These are phyloP conservation scores for Passer montanus DNA, from an alignment of 2,113 vertebrate genomes.

Conservation along the genomic window DNA sequence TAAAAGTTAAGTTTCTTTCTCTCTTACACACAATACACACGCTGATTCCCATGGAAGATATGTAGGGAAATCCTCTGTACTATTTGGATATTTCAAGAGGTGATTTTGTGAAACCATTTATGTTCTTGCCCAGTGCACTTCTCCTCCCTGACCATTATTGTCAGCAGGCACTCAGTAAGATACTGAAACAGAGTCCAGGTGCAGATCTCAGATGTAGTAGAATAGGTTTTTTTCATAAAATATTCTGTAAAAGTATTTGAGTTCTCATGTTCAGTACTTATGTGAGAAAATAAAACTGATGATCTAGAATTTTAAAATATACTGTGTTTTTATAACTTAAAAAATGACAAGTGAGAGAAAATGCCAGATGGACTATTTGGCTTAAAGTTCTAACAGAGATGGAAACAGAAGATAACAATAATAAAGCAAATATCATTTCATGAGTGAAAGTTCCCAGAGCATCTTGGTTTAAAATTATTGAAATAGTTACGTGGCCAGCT, in stretches of 20 bases:
- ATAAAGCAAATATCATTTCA: conserved; percentile 62
- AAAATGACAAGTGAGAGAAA: conserved; percentile 53
- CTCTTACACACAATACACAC: not conserved
- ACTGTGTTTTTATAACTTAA: conserved; percentile 57
- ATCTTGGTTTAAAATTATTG: conserved; percentile 58
- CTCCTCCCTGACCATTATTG: conserved; percentile 37
- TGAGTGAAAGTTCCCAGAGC: conserved; percentile 53
- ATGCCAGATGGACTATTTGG: conserved; percentile 74
- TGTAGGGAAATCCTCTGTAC: not conserved
- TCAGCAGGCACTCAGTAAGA: conserved; percentile 49
- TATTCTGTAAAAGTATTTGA: conserved; percentile 31
- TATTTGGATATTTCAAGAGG: not conserved
- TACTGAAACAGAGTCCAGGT: conserved; percentile 54
- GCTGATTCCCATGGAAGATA: conserved; percentile 5
- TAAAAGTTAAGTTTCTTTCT: not conserved
- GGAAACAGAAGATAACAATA: conserved; percentile 61
- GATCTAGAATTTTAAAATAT: conserved; percentile 47
- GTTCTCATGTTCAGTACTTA: conserved; percentile 35
- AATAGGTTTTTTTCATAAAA: not conserved
- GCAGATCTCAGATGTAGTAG: conserved; percentile 37
- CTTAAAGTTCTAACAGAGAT: conserved; percentile 63
- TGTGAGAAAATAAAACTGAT: conserved; percentile 28
- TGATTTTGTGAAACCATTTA: conserved; percentile 49
- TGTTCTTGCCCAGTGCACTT: not conserved
- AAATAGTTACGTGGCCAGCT: conserved; percentile 54